phyloP scores from a whole-genome alignment of 2,888 invertebrate genomes.

The Coremacera marginata region DNA sequence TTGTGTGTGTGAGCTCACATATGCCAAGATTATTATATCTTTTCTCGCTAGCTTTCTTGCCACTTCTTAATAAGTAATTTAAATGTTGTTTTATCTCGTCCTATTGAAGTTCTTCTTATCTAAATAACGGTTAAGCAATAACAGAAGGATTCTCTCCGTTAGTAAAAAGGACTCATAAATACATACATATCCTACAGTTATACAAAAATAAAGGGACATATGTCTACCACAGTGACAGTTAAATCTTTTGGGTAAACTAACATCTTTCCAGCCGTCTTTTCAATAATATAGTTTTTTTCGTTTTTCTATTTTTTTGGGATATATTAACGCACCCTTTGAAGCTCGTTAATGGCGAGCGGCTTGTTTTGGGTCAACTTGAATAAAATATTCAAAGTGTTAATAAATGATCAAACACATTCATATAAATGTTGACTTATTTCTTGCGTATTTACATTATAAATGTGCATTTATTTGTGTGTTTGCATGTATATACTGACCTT shows the following conservation, averaged over 20 bases:
- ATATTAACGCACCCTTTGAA: neutral
- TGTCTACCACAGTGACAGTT: neutral
- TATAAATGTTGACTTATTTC: neutral
- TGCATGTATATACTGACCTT: neutral
- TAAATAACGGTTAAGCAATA: neutral
- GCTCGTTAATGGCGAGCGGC: too few relatives aligned
- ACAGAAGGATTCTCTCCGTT: neutral
- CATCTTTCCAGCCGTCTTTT: neutral
- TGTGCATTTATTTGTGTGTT: neutral
- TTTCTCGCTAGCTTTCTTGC: neutral
- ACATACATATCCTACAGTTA: neutral
- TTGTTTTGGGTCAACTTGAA: neutral
- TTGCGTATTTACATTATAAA: too few relatives aligned
- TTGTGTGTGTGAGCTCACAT: too few relatives aligned
- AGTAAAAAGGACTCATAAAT: neutral
- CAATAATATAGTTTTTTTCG: neutral
- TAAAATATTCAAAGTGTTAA: constrained; percentile 20
- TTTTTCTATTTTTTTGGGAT: neutral
- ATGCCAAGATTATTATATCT: neutral
- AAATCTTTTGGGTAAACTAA: neutral
- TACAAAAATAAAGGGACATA: too few relatives aligned
- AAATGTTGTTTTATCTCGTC: neutral
- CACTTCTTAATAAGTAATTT: constrained; percentile 20
- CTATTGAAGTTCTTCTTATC: neutral
- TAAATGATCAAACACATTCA: constrained; percentile 9